Evolutionary conservation across 2,113 vertebrate species (phyloP).

Genomic region (Capreolus pygargus): DNA sequence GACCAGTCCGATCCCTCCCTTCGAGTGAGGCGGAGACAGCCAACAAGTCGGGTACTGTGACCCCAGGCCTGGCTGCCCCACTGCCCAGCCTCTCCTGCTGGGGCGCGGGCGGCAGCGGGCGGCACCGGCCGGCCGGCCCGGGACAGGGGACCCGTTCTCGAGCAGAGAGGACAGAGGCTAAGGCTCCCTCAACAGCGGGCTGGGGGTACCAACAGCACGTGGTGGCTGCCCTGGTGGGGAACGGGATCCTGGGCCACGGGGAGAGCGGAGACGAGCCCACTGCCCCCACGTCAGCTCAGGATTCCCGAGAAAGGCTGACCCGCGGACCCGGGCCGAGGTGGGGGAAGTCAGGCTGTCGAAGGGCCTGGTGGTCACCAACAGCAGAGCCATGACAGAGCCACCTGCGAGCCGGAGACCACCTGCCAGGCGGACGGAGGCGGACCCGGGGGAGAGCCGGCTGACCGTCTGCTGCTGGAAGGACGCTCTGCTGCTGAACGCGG

Average conservation of each 20-base stretch:
- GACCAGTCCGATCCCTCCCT: accelerated
- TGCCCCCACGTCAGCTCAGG: not conserved
- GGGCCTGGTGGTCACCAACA: accelerated
- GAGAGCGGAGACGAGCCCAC: too few species aligned
- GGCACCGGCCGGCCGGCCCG: accelerated
- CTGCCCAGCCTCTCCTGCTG: not conserved
- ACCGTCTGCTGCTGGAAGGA: not conserved
- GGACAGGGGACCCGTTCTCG: not conserved
- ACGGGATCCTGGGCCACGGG: not conserved
- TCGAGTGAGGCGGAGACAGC: too few species aligned
- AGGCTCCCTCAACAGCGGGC: not conserved
- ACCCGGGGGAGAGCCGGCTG: not conserved
- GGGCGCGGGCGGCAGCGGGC: accelerated
- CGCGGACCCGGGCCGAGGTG: accelerated
- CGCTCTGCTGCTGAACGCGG: accelerated
- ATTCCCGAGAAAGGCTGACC: not conserved
- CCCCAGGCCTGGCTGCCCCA: not conserved
- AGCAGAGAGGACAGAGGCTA: not conserved
- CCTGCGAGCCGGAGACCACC: not conserved
- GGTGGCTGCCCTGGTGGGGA: not conserved
- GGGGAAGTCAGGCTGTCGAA: too few species aligned
- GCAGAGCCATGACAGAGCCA: not conserved
- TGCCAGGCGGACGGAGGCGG: not conserved
- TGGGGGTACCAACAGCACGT: accelerated
- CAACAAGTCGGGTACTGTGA: accelerated